These are phyloP conservation scores for Epistrophella euchroma DNA, from an alignment of 2,888 invertebrate species.

Conservation along the genomic window DNA sequence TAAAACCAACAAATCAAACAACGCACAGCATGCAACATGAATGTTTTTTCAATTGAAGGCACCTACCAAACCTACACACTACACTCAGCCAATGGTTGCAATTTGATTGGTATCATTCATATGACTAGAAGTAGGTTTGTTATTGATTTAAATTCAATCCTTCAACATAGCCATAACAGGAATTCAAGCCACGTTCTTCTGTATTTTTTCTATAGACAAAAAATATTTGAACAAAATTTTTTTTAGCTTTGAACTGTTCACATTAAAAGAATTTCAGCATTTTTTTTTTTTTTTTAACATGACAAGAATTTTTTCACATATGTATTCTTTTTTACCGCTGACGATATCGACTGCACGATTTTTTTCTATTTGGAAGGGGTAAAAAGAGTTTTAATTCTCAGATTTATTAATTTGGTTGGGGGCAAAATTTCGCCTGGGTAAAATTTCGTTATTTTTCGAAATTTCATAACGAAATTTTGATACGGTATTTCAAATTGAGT, in stretches of 20 bases:
- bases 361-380: too few relatives aligned
- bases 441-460: too few relatives aligned
- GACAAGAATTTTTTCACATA: not conserved
- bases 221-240: constrained; percentile 23
- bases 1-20: not conserved
- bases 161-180: not conserved
- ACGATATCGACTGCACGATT: too few relatives aligned
- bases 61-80: constrained; percentile 1
- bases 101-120: constrained; percentile 28
- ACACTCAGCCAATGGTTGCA: constrained; percentile 4
- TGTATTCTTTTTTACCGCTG: too few relatives aligned
- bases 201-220: not conserved
- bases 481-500: too few relatives aligned
- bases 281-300: not conserved
- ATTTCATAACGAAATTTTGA: too few relatives aligned
- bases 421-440: too few relatives aligned
- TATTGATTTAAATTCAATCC: constrained; percentile 34
- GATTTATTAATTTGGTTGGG: too few relatives aligned
- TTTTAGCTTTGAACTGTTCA: constrained; percentile 8
- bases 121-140: constrained; percentile 4
- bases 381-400: too few relatives aligned
- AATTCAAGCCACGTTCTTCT: constrained; percentile 28
- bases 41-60: constrained; percentile 13
- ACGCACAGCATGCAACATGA: constrained; percentile 7
- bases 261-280: constrained; percentile 13